phyloP scores from a whole-genome alignment of 2,888 invertebrate genomes.

The Chirona hameri region DNA sequence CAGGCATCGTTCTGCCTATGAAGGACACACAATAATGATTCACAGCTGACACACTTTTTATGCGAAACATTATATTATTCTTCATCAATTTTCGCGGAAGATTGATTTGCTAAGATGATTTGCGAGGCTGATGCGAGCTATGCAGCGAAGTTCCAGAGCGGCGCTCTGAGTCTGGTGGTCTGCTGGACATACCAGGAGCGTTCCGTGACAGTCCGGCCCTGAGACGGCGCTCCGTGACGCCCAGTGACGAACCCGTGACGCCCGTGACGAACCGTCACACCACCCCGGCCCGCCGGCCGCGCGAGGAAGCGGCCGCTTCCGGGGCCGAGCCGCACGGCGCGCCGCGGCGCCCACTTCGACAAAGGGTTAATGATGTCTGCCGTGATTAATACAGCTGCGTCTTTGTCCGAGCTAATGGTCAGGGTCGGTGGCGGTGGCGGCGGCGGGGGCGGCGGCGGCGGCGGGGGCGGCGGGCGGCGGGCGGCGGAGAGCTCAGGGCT shows the following conservation, averaged over 20 bases:
- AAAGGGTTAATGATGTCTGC: conserved; percentile 22
- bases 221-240: neutral
- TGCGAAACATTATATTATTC: too few species aligned
- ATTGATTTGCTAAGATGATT: too few species aligned
- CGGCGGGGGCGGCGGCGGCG: neutral
- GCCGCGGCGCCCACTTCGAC: neutral
- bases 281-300: neutral
- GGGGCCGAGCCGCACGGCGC: neutral
- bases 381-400: neutral
- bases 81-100: too few species aligned
- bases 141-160: too few species aligned
- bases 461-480: neutral
- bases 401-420: neutral
- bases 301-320: neutral
- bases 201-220: neutral
- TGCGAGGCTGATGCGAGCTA: too few species aligned
- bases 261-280: neutral
- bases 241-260: neutral
- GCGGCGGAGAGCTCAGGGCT: neutral
- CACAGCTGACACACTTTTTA: too few species aligned
- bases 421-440: neutral
- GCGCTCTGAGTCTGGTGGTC: too few species aligned
- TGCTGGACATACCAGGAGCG: too few species aligned
- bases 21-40: too few species aligned
- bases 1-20: too few species aligned